Evolutionary conservation across 2,113 vertebrate species (phyloP).

Genomic region (Egretta garzetta): DNA sequence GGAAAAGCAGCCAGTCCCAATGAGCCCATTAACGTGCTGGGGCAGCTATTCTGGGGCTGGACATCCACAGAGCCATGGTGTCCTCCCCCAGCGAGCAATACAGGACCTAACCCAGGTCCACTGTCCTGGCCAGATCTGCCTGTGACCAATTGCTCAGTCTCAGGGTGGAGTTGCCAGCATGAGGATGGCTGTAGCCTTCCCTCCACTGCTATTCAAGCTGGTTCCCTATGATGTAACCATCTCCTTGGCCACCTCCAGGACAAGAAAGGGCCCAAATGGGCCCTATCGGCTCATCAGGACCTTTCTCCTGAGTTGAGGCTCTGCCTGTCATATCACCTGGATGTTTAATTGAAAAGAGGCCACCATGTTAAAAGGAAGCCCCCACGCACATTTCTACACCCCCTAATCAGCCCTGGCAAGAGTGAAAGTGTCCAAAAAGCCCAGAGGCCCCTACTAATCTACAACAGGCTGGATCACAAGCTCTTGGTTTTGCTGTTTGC

Average conservation of each 20-base stretch:
- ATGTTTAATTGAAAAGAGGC: neutral
- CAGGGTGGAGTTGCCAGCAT: neutral
- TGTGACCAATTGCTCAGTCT: neutral
- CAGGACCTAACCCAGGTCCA: neutral
- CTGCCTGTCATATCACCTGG: neutral
- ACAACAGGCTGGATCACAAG: neutral
- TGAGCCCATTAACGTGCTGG: neutral
- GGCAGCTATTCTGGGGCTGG: neutral
- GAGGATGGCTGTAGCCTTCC: neutral
- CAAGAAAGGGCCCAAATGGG: neutral
- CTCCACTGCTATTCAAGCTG: neutral
- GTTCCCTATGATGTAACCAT: neutral
- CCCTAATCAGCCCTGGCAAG: neutral
- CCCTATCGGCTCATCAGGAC: neutral
- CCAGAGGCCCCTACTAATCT: neutral
- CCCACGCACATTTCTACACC: neutral
- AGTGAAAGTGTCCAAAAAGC: neutral
- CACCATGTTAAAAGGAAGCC: neutral
- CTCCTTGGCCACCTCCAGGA: neutral
- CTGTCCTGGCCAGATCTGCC: neutral
- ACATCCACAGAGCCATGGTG: neutral
- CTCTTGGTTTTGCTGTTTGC: neutral
- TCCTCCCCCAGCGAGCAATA: neutral
- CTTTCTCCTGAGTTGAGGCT: neutral
- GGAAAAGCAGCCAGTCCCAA: neutral